These are phyloP conservation scores for Andrena minutula DNA, from an alignment of 2,888 invertebrate species.

Conservation along the genomic window DNA sequence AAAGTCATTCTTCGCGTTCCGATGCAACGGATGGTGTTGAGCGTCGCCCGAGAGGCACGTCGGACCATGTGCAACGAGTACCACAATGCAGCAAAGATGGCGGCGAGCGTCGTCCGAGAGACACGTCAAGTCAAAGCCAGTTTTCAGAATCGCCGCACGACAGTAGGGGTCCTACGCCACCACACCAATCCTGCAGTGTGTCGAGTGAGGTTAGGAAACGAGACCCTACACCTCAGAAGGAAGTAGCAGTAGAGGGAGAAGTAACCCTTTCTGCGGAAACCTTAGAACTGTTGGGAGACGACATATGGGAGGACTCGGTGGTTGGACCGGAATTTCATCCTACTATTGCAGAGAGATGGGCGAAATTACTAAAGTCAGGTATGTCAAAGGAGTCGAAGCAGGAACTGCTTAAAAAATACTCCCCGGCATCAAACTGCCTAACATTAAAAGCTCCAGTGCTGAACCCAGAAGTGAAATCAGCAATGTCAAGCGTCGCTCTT, in stretches of 20 bases:
- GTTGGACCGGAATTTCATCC: background rate
- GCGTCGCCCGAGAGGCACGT: too few relatives aligned
- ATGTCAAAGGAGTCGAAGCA: too few relatives aligned
- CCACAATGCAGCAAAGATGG: background rate
- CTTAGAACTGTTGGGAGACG: background rate
- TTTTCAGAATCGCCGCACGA: too few relatives aligned
- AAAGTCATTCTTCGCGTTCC: too few relatives aligned
- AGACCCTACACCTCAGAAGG: background rate
- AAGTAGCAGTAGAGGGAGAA: background rate
- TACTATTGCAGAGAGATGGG: background rate
- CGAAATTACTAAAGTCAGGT: background rate
- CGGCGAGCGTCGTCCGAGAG: conserved; percentile 5
- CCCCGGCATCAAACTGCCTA: background rate
- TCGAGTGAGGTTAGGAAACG: too few relatives aligned
- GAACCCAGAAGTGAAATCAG: background rate
- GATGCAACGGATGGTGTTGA: too few relatives aligned
- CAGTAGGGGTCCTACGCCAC: too few relatives aligned
- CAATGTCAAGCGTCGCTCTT: background rate
- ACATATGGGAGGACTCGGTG: background rate
- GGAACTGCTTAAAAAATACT: background rate
- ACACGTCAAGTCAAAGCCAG: background rate
- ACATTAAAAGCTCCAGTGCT: background rate
- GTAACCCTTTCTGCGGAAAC: background rate
- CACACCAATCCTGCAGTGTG: too few relatives aligned
- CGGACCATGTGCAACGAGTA: too few relatives aligned